These are phyloP conservation scores for Tinea pellionella DNA, from an alignment of 2,888 invertebrate species.

Conservation along the genomic window DNA sequence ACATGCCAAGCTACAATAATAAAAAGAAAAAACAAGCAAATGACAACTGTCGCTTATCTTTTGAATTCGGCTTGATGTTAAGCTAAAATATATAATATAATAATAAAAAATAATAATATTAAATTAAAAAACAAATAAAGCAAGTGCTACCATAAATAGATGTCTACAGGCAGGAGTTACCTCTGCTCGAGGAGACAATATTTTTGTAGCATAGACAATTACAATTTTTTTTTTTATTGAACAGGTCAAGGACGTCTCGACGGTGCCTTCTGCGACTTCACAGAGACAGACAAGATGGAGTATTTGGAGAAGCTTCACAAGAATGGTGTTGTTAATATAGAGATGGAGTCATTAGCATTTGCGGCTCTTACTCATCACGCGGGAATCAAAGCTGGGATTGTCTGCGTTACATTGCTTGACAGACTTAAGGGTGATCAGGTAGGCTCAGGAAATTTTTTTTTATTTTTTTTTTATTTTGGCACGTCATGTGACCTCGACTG, in stretches of 20 bases:
- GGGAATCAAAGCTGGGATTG: slow-evolving; percentile 91
- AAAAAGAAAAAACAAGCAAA: too few relatives aligned
- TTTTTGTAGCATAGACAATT: not conserved
- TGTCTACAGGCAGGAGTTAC: too few relatives aligned
- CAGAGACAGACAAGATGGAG: slow-evolving; percentile 88
- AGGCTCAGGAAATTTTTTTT: slow-evolving; percentile 21
- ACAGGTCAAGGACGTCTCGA: slow-evolving; percentile 93
- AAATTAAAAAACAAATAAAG: too few relatives aligned
- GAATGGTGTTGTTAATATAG: slow-evolving; percentile 92
- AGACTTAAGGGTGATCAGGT: slow-evolving; percentile 95
- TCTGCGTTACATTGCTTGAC: slow-evolving; percentile 93
- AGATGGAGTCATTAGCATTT: slow-evolving; percentile 96
- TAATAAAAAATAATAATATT: too few relatives aligned
- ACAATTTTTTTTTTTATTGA: not conserved
- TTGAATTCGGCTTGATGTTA: too few relatives aligned
- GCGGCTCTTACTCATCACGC: slow-evolving; percentile 94
- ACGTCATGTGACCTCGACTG: too few relatives aligned
- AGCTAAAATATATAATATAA: too few relatives aligned
- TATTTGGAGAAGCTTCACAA: slow-evolving; percentile 82
- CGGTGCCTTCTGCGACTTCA: slow-evolving; percentile 96
- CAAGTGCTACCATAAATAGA: too few relatives aligned
- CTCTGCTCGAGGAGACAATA: too few relatives aligned
- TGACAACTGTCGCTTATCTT: too few relatives aligned
- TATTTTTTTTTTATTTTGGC: slow-evolving; percentile 12
- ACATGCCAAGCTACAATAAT: too few relatives aligned